A percentile compares a stretch with the other conserved stretches of the same genome.
Conservation (phyloP, 2,797 vertebrate species). For the Phrynocephalus vlangalii region DNA sequence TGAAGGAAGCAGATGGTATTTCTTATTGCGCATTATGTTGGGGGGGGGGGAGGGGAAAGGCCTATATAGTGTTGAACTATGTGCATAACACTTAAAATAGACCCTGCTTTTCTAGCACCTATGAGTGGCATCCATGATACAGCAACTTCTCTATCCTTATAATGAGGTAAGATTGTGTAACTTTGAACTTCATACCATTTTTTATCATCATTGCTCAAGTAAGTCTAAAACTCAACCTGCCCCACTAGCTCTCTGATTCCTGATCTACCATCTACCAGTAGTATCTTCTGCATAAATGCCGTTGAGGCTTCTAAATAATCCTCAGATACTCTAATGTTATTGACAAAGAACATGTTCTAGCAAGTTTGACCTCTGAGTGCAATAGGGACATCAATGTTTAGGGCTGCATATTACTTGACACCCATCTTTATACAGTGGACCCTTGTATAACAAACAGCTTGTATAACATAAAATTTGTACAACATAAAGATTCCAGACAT, state of each 20-base stretch:
- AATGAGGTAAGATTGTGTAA: background rate
- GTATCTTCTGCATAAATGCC: background rate
- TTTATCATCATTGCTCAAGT: background rate
- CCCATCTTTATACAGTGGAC: conserved; percentile 4
- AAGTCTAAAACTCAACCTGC: background rate
- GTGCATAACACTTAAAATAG: no score
- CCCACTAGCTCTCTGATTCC: background rate
- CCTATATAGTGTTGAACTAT: no score
- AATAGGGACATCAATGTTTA: accelerated
- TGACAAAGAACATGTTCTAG: background rate
- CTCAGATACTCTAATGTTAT: background rate
- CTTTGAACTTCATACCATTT: background rate
- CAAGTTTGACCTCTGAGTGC: background rate
- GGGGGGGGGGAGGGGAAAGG: no score
- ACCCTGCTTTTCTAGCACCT: no score
- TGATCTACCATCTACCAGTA: background rate
- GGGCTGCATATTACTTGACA: background rate
- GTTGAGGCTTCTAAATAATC: background rate
- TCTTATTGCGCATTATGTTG: no score
- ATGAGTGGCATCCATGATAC: no score
- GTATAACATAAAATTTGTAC: no score
- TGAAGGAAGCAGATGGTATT: no score
- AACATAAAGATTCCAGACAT: no score
- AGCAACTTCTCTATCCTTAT: background rate
- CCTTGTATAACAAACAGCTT: no score